Evolutionary conservation across 2,797 vertebrate genomes (phyloP).

Genomic region (Ctenosaura bakeri): DNA sequence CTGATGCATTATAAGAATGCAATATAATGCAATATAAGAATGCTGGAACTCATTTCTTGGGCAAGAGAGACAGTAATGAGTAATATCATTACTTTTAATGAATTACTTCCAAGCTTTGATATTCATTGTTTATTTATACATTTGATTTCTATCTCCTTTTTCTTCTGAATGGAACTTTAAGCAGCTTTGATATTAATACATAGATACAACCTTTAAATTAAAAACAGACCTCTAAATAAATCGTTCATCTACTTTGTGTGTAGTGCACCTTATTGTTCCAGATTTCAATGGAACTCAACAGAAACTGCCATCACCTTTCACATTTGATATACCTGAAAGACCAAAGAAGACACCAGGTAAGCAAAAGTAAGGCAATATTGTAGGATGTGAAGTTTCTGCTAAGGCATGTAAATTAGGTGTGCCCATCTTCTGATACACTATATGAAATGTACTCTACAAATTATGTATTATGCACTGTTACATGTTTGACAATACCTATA

Average conservation of each 20-base stretch:
- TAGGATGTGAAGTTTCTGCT: neutral
- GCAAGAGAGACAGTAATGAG: neutral
- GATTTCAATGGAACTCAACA: slow-evolving; percentile 79
- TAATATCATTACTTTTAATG: neutral
- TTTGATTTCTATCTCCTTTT: too few relatives aligned
- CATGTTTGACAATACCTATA: neutral
- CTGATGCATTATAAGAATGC: too few relatives aligned
- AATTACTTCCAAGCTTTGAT: neutral
- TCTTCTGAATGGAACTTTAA: too few relatives aligned
- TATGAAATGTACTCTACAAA: neutral
- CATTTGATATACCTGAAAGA: slow-evolving; percentile 76
- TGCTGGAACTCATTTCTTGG: neutral
- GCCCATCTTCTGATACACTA: neutral
- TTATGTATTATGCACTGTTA: neutral
- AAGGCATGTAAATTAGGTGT: neutral
- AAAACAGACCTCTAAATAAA: slow-evolving; percentile 47
- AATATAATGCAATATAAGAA: too few relatives aligned
- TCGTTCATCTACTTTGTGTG: slow-evolving; percentile 44
- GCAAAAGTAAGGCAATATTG: slow-evolving; percentile 17
- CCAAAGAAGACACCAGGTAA: slow-evolving; percentile 80
- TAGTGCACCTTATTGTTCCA: slow-evolving; percentile 82
- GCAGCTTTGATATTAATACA: neutral
- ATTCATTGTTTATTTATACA: neutral
- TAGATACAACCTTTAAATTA: neutral
- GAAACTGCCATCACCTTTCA: slow-evolving; percentile 77